Evolutionary conservation across 2,113 vertebrate species (phyloP), one percentile per base, ranked within the genome.

Genomic region (Gambusia affinis): DNA sequence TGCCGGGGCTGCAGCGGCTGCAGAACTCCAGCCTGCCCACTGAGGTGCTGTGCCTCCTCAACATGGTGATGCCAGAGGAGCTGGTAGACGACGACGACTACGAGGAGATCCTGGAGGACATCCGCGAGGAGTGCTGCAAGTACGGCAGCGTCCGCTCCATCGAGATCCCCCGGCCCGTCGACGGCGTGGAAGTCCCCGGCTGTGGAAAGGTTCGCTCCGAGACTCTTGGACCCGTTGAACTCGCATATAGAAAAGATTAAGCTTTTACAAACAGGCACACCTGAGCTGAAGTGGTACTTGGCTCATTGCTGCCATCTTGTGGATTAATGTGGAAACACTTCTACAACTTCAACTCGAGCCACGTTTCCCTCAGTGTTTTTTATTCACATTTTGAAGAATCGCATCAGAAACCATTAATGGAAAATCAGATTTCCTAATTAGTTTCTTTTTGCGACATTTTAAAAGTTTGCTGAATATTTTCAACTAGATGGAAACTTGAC

Each of bases 11-110:
- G 0, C 93, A 93, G 73, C 68, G 90, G 79, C 87, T 95, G 74
- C 94, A 94, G 86, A 93, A 83, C 84, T 92, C 91, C 0, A 89
- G 91, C 60, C 24, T 92, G 68, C 92, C 94, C 74, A 95, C 94
- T 0, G 90, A 94, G 83, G 94, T 95, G 80, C 85, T 95, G 67
- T 95, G 94, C 76, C 91, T 95, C 57, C 91, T 95, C 76, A 94
- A 95, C 85, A 95, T 94, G 94, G 93, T 95, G 76, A 92, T 95
- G 92, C 91, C 94, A 0, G 94, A 95, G 73, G 94, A 95, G 84
- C 92, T 95, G 88, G 87, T 94, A 81, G 94, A 94, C 1, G 93
- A 95, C 11, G 93, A 95, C 15, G 94, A 95, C 86, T 95, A 94
- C 14, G 94, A 95, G 89, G 94, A 95, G 89, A 95, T 95, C 86